Evolutionary conservation across 2,888 invertebrate species (phyloP), one percentile per base, ranked within the genome.

Genomic region (Pyrrhia umbra): DNA sequence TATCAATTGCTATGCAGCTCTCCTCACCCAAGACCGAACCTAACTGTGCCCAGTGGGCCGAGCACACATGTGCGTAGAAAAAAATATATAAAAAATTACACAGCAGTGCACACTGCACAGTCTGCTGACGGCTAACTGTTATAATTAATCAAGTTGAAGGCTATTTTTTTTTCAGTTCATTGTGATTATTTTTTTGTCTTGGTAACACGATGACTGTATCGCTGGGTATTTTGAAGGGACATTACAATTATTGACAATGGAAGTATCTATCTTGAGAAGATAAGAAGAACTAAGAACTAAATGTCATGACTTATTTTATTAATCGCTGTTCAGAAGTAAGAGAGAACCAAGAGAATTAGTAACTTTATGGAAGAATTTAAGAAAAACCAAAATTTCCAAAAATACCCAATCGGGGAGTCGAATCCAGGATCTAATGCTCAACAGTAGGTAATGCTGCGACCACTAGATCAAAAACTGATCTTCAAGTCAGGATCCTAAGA

Each of bases 1-100:
- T 60, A 54, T 70, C 59, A 75, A 27, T 43, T 57, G 13, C 1
- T 65, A 75, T 73, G 60, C 73, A 51, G 56, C 52, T 71, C 49
- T 40, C 13, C 5, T 75, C 71, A 73, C 71, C 71, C 71, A 75
- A 75, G 75, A 72, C 68, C 47, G 18, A 1, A 57, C 64, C 56
- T 73, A 75, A 65, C 76, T 70, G 80, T 79, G 81, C 72, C 68
- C 81, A 81, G 60, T 68, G 80, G 79, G 69, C 79, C 67, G 78
- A 8, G 68, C 21, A 55, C 57, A 58, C 55, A 55, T 46, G 39
- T 27, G 52, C n/a, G 47, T 39, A 21, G 55, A 43, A 75, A 68
- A 67, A 60, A 59, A 8, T n/a, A 13, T 6, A 15, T 16, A 16
- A 68, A 66, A 68, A 60, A 76, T 55, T 71, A 66, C 60, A 46